Percentiles rank a stretch among this genome's conserved stretches.
Evolutionary conservation across 2,888 invertebrate species (phyloP).

Genomic region (Leptarthrus brevirostris): DNA sequence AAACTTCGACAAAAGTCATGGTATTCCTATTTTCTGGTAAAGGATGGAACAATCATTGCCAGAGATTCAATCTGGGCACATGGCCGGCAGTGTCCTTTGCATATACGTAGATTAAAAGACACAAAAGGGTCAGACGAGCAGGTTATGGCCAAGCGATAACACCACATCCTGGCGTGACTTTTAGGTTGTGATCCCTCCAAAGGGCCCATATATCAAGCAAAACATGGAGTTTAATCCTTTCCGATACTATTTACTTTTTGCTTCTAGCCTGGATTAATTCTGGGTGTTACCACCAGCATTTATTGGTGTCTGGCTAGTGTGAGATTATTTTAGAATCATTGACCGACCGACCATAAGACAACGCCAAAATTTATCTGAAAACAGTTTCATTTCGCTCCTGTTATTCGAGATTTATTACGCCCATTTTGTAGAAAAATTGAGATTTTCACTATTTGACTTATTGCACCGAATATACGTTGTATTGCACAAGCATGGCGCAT

Average conservation of each 20-base stretch:
- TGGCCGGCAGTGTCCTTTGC: not conserved
- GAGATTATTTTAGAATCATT: conserved; percentile 20
- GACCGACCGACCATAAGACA: not conserved
- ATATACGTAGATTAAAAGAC: conserved; percentile 24
- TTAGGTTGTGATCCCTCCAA: conserved; percentile 3
- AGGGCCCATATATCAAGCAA: conserved; percentile 21
- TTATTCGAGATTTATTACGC: conserved; percentile 43
- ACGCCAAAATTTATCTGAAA: conserved; percentile 3
- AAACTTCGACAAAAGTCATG: conserved; percentile 7
- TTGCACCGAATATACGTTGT: not conserved
- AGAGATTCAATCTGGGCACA: conserved; percentile 1
- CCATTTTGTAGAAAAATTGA: conserved; percentile 24
- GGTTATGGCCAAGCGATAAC: conserved; percentile 12
- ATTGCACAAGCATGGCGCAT: no score
- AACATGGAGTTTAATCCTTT: conserved; percentile 37
- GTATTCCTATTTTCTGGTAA: not conserved
- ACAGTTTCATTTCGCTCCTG: conserved; percentile 21
- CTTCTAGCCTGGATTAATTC: not conserved
- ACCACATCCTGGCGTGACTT: not conserved
- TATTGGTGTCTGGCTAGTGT: not conserved
- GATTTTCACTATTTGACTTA: conserved; percentile 38
- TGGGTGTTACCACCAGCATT: conserved; percentile 7
- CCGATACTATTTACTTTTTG: conserved; percentile 37
- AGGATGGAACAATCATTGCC: conserved; percentile 26
- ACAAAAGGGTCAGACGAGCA: conserved; percentile 15